Base-by-base conservation (phyloP, 2,113 vertebrate genomes). In the Phylloscopus trochiloides region DNA sequence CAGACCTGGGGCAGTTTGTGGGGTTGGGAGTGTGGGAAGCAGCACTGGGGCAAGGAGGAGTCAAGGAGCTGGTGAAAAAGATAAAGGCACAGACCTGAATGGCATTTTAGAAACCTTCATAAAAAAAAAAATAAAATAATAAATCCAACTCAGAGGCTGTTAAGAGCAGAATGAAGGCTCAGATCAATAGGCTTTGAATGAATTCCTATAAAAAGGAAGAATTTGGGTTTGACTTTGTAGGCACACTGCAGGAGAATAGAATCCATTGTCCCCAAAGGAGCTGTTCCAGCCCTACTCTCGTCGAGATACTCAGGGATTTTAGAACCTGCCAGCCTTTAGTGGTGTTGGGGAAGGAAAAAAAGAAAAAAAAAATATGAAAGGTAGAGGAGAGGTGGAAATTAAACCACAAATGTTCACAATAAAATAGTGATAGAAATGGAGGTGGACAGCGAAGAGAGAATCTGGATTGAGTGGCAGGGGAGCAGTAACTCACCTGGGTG, bases 181-280 rank as follows among this genome's bases (percentile, higher is more conserved):
- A 40, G 77, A 92, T 96, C 94, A 79, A 95, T 87, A 88, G 62
- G 57, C 45, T 96, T 89, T 81, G 91, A 94, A 87, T 96, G 84
- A 92, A 81, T 89, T 87, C 70, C 91, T 82, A 63, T 94, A 95
- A 91, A 94, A 92, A 81, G 85, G 94, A 85, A 88, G 90, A 78
- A 91, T 94, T 91, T 93, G 90, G 81, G 55, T 82, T 90, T 87
- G 90, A 81, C 84, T 94, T 90, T 73, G 84, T 81, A 68, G 91
- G 77, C 81, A 34, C 65, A 7, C 40, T 91, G 68, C 91, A 67
- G 68, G 66, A 77, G 62, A 76, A 63, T 84, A 8, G 71, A 85
- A 78, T 95, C 38, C 87, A 90, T 80, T 95, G 77, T 81, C 51
- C 94, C 67, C 92, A 43, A 10, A 88, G 68, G 89, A 94, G 71